A percentile compares a stretch with the other conserved stretches of the same genome.
These are phyloP conservation scores for Corapipo altera DNA, from an alignment of 2,113 vertebrate genomes.

Conservation along the genomic window DNA sequence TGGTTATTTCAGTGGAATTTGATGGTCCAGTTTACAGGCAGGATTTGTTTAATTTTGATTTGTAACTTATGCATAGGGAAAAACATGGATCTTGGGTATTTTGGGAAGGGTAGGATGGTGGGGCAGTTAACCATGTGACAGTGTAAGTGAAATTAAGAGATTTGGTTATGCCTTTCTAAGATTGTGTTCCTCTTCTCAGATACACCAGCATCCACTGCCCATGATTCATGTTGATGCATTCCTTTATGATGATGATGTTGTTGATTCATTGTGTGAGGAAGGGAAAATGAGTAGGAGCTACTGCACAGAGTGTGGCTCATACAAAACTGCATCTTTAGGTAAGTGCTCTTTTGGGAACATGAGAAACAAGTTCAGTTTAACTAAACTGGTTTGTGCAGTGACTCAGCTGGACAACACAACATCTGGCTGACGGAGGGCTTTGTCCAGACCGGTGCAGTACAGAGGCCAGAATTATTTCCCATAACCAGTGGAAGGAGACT, in stretches of 20 bases:
- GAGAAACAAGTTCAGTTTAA: background rate
- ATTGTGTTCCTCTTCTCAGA: conserved; percentile 71
- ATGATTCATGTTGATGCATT: conserved; percentile 89
- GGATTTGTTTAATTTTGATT: background rate
- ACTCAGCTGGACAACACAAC: background rate
- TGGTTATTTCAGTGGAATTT: background rate
- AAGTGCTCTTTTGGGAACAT: conserved; percentile 21
- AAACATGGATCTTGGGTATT: background rate
- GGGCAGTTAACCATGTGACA: background rate
- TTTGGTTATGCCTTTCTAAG: background rate
- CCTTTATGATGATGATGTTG: conserved; percentile 89
- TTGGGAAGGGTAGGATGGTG: background rate
- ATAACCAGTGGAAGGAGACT: background rate
- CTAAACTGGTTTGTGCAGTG: conserved; percentile 8
- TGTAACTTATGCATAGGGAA: background rate
- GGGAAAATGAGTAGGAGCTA: conserved; percentile 89
- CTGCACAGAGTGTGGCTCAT: conserved; percentile 85
- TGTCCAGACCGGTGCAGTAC: background rate
- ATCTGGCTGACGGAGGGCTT: background rate
- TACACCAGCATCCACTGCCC: conserved; percentile 75
- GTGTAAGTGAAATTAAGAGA: background rate
- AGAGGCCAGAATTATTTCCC: background rate
- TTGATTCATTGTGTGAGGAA: conserved; percentile 87
- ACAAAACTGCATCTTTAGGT: conserved; percentile 84
- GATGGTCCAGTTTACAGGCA: background rate